Conservation (phyloP, 2,113 vertebrate species). For the Pristiophorus japonicus region DNA sequence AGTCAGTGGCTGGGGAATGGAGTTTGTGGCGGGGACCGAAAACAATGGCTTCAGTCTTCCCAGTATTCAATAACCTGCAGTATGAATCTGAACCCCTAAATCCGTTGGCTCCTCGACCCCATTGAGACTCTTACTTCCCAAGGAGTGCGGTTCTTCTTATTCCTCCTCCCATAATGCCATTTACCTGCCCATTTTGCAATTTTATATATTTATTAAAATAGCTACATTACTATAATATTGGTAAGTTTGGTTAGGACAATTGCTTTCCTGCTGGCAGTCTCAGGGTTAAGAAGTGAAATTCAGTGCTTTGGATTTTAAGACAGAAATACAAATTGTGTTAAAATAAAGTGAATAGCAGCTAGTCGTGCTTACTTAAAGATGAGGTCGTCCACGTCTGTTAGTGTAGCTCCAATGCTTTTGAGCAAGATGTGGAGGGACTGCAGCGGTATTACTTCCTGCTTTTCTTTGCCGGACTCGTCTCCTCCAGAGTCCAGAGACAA, state of each 20-base stretch:
- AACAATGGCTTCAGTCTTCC: too few species aligned
- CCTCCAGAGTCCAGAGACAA: conserved; percentile 79
- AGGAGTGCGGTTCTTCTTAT: neutral
- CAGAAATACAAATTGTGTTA: neutral
- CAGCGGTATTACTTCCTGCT: conserved; percentile 68
- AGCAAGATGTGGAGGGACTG: conserved; percentile 83
- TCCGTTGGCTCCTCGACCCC: neutral
- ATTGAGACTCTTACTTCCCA: neutral
- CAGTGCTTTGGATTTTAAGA: neutral
- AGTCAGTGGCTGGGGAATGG: too few species aligned
- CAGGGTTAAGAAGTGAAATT: neutral
- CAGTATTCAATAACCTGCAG: too few species aligned
- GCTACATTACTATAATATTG: neutral
- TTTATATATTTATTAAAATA: neutral
- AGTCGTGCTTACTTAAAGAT: conserved; percentile 80
- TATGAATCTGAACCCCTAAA: too few species aligned
- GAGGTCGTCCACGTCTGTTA: conserved; percentile 91
- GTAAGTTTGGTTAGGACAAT: neutral
- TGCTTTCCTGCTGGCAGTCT: neutral
- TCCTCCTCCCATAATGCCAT: neutral
- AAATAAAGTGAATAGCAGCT: neutral
- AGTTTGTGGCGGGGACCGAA: too few species aligned
- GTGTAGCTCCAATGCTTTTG: conserved; percentile 90
- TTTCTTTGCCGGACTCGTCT: conserved; percentile 60
- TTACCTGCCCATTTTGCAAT: neutral